phyloP scores from a whole-genome alignment of 2,113 vertebrate genomes.

The Myiagra hebetior region DNA sequence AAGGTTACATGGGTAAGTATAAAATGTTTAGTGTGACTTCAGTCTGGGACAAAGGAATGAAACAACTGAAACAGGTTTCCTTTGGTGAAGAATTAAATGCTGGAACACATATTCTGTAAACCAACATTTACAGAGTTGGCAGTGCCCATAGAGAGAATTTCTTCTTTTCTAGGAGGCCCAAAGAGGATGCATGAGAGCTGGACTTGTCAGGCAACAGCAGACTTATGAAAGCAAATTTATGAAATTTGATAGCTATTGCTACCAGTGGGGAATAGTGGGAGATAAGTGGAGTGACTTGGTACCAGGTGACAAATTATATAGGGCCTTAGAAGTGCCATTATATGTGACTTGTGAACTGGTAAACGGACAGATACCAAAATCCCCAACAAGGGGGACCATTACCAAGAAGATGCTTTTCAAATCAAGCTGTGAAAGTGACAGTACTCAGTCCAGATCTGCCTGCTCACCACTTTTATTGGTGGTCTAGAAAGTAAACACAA shows the following conservation, averaged over 20 bases:
- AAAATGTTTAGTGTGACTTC: neutral
- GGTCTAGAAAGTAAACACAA: neutral
- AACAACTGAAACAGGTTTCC: neutral
- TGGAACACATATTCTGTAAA: neutral
- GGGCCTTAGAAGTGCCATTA: neutral
- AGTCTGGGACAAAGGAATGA: neutral
- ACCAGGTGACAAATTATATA: neutral
- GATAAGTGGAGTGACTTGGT: neutral
- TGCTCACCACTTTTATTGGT: neutral
- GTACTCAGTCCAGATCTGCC: neutral
- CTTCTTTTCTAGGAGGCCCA: neutral
- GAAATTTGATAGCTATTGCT: neutral
- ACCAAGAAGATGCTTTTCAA: neutral
- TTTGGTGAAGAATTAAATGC: neutral
- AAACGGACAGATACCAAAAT: neutral
- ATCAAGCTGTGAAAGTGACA: neutral
- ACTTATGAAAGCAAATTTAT: neutral
- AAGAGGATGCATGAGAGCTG: neutral
- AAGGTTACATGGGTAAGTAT: neutral
- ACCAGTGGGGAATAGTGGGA: neutral
- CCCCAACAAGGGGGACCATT: neutral
- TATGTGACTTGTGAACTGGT: neutral
- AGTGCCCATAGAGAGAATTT: neutral
- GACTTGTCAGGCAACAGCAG: neutral
- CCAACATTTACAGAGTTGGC: neutral